Evolutionary conservation across 2,888 invertebrate genomes (phyloP).

Genomic region (Hypomecis punctinalis): DNA sequence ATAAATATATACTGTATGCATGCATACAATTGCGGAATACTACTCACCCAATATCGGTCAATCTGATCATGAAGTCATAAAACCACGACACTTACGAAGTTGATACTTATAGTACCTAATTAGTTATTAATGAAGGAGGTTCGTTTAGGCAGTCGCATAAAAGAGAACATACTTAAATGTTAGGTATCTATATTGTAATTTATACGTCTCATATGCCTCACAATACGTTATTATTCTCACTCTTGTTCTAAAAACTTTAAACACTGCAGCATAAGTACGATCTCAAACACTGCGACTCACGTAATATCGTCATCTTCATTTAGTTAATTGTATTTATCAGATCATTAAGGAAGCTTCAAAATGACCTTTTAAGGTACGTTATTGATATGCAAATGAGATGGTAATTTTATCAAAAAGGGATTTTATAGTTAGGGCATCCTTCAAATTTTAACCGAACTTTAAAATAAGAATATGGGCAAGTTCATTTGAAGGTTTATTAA

Average conservation of each 20-base stretch:
- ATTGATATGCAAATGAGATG: constrained; percentile 23
- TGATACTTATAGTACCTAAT: too few species aligned
- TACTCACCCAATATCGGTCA: too few species aligned
- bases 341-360: constrained; percentile 24
- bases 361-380: constrained; percentile 20
- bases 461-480: background rate
- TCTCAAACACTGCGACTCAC: background rate
- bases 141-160: too few species aligned
- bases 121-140: too few species aligned
- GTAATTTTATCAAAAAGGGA: constrained; percentile 7
- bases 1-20: too few species aligned
- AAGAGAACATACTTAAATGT: too few species aligned
- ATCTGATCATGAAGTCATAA: too few species aligned
- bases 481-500: background rate
- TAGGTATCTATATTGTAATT: too few species aligned
- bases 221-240: background rate
- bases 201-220: background rate
- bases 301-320: constrained; percentile 16
- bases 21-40: too few species aligned
- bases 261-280: constrained; percentile 4
- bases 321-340: constrained; percentile 18
- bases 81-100: too few species aligned
- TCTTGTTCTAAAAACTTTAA: constrained; percentile 8
- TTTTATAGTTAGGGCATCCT: constrained; percentile 7
- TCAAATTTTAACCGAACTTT: background rate